phyloP scores from a whole-genome alignment of 2,797 vertebrate genomes.

The Denticeps clupeoides region DNA sequence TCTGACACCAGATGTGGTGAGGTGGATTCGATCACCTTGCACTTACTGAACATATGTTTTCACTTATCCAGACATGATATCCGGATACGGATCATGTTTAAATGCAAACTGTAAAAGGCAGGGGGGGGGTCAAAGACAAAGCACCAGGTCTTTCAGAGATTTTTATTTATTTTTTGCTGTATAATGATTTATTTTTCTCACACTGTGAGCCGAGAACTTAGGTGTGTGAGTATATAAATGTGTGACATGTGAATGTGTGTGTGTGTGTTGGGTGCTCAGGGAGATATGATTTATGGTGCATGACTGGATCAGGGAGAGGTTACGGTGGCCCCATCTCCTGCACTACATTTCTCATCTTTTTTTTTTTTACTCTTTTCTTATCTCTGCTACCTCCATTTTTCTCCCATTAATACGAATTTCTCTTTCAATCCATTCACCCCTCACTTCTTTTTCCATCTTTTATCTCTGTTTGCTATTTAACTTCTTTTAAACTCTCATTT shows the following conservation, averaged over 20 bases:
- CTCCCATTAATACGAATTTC: constrained; percentile 4
- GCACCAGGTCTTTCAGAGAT: too few relatives aligned
- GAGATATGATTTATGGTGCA: constrained; percentile 17
- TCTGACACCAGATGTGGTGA: too few relatives aligned
- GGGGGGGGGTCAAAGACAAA: too few relatives aligned
- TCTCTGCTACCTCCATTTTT: neutral
- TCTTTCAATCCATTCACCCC: constrained; percentile 1
- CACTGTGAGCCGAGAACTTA: too few relatives aligned
- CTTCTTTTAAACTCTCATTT: neutral
- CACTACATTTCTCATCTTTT: neutral
- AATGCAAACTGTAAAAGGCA: too few relatives aligned
- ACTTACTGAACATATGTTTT: too few relatives aligned
- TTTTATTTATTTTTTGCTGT: too few relatives aligned
- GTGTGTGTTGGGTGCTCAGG: constrained; percentile 2
- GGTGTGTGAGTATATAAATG: neutral
- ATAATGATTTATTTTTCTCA: too few relatives aligned
- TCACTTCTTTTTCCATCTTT: constrained; percentile 3
- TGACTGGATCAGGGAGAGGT: constrained; percentile 11
- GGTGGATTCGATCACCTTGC: too few relatives aligned
- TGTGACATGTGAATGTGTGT: constrained; percentile 5
- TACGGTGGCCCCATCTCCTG: constrained; percentile 7
- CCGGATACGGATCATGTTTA: too few relatives aligned
- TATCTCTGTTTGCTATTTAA: neutral
- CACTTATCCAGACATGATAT: too few relatives aligned
- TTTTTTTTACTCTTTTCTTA: neutral